Conservation (phyloP, 2,797 vertebrate genomes). For the Urophycis tenuis region DNA sequence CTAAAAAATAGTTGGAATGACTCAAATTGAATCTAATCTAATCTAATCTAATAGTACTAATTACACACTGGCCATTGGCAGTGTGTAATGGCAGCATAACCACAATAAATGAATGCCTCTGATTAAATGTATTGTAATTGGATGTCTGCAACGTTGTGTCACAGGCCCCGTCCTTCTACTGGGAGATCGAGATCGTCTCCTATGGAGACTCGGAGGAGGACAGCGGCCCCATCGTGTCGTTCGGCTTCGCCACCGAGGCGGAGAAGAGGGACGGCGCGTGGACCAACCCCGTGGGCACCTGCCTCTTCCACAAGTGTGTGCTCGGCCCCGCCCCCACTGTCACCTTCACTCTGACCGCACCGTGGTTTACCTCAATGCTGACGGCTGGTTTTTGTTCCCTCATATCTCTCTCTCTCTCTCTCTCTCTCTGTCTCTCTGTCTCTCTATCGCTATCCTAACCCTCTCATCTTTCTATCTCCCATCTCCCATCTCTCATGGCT, state of each 20-base stretch:
- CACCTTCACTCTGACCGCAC: conserved; percentile 8
- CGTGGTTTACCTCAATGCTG: conserved; percentile 38
- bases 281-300: conserved; percentile 99
- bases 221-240: conserved; percentile 95
- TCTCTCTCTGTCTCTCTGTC: conserved; percentile 14
- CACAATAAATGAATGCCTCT: not conserved
- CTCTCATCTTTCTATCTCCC: conserved; percentile 14
- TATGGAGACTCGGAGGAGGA: conserved; percentile 98
- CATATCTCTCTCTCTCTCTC: conserved; percentile 17
- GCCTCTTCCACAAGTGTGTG: conserved; percentile 98
- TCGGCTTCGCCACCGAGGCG: conserved; percentile 96
- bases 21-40: too few species aligned
- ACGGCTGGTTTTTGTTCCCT: conserved; percentile 19
- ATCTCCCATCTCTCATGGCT: not conserved
- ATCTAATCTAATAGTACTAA: too few species aligned
- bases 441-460: not conserved
- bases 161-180: conserved; percentile 98
- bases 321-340: conserved; percentile 3
- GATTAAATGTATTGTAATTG: too few species aligned
- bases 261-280: conserved; percentile 96
- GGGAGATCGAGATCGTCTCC: conserved; percentile 97
- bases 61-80: too few species aligned
- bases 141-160: too few species aligned
- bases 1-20: too few species aligned
- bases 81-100: not conserved